Percentiles rank a stretch among this genome's conserved stretches.
These are phyloP conservation scores for Lepidurus arcticus DNA, from an alignment of 1,140 invertebrate genomes.

Conservation along the genomic window DNA sequence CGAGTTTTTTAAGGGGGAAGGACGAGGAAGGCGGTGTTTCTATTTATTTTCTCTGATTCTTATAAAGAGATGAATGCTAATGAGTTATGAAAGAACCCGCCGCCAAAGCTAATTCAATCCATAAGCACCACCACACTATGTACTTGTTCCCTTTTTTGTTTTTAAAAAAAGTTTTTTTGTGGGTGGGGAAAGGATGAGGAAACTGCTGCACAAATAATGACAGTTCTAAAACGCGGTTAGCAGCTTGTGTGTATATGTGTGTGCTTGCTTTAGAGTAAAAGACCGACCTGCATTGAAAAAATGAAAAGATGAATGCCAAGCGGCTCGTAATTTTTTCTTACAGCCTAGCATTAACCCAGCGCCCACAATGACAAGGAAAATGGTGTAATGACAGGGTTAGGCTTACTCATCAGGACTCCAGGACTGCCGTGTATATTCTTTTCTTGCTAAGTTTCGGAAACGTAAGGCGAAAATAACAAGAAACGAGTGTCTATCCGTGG, in stretches of 20 bases:
- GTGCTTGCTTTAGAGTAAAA: background rate
- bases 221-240: constrained; percentile 14
- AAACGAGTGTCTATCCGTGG: background rate
- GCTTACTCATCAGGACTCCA: background rate
- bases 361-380: constrained; percentile 17
- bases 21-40: background rate
- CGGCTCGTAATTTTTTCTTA: constrained; percentile 22
- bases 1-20: background rate
- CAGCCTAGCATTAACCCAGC: constrained; percentile 6
- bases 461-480: background rate
- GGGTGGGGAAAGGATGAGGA: background rate
- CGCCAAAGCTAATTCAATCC: constrained; percentile 13
- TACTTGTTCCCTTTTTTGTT: background rate
- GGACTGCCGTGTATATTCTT: background rate
- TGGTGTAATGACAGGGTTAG: constrained; percentile 15
- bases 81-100: constrained; percentile 14
- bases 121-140: constrained; percentile 19
- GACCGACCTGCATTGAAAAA: background rate
- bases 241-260: constrained; percentile 16
- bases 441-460: background rate
- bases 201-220: constrained; percentile 19
- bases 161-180: background rate
- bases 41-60: background rate
- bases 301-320: constrained; percentile 14
- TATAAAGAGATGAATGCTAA: constrained; percentile 22